These are phyloP conservation scores for Dynastes maya DNA, from an alignment of 2,888 invertebrate species.

Conservation along the genomic window DNA sequence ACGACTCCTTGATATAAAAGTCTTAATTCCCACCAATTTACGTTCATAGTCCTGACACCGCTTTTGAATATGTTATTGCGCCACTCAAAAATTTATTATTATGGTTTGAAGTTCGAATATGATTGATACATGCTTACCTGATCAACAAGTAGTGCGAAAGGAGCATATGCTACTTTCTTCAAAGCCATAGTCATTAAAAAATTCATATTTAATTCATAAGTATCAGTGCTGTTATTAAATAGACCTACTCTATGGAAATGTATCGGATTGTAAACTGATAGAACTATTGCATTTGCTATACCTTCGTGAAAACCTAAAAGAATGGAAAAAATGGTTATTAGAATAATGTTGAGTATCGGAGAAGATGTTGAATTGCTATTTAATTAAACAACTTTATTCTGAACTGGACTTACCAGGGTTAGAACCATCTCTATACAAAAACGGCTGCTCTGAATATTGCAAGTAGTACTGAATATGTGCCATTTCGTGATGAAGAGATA, in stretches of 20 bases:
- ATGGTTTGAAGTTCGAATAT: constrained; percentile 12
- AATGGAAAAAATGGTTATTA: neutral
- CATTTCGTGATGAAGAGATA: constrained; percentile 89
- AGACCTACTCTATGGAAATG: constrained; percentile 84
- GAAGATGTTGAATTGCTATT: too few relatives aligned
- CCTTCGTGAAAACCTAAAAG: constrained; percentile 88
- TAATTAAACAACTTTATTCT: too few relatives aligned
- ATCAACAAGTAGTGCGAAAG: constrained; percentile 87
- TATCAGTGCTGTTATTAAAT: constrained; percentile 77
- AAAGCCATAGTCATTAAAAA: constrained; percentile 85
- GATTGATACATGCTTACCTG: constrained; percentile 71
- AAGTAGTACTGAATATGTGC: constrained; percentile 87
- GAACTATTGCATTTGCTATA: constrained; percentile 83
- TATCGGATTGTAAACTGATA: constrained; percentile 84
- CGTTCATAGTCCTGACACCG: constrained; percentile 76
- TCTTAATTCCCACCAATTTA: constrained; percentile 84
- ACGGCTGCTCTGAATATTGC: constrained; percentile 83
- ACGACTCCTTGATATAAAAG: constrained; percentile 82
- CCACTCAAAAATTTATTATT: constrained; percentile 75
- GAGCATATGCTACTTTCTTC: constrained; percentile 84
- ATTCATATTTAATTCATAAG: constrained; percentile 83
- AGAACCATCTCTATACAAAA: constrained; percentile 85
- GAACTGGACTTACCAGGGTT: constrained; percentile 78
- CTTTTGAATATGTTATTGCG: constrained; percentile 86
- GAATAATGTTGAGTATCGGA: too few relatives aligned